Evolutionary conservation across 2,888 invertebrate species (phyloP).

Genomic region (Hermodice carunculata): DNA sequence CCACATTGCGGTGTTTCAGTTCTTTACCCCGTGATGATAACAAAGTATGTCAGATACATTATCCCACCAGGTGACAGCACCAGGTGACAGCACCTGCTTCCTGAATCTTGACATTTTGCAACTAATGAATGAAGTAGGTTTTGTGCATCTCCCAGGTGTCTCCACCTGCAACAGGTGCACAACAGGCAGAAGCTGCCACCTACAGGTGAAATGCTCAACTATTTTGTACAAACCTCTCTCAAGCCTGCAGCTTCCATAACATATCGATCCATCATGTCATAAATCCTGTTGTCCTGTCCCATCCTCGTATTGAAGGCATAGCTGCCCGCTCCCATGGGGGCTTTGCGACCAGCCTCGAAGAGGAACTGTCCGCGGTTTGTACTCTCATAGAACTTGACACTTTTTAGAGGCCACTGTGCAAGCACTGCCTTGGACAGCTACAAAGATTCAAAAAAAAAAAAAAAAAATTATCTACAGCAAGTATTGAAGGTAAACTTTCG

Average conservation of each 20-base stretch:
- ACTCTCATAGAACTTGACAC: slow-evolving; percentile 64
- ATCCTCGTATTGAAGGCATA: slow-evolving; percentile 60
- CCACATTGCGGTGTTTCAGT: no score
- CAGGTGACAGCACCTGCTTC: no score
- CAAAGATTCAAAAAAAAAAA: slow-evolving; percentile 7
- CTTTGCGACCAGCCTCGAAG: slow-evolving; percentile 61
- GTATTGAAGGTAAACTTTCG: no score
- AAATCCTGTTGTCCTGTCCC: slow-evolving; percentile 57
- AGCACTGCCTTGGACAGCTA: slow-evolving; percentile 60
- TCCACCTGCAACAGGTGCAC: no score
- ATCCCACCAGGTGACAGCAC: no score
- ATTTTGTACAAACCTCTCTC: slow-evolving; percentile 18
- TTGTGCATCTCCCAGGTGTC: no score
- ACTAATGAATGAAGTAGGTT: no score
- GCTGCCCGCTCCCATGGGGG: slow-evolving; percentile 65
- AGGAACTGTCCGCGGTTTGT: slow-evolving; percentile 60
- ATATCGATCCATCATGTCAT: slow-evolving; percentile 61
- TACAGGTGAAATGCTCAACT: not conserved
- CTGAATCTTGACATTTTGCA: no score
- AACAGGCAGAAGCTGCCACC: no score
- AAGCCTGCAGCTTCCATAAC: slow-evolving; percentile 50
- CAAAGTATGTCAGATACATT: no score
- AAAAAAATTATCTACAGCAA: no score
- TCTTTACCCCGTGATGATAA: no score
- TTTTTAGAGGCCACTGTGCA: slow-evolving; percentile 67